Evolutionary conservation across 2,113 vertebrate genomes (phyloP).

Genomic region (Festucalex cinctus): DNA sequence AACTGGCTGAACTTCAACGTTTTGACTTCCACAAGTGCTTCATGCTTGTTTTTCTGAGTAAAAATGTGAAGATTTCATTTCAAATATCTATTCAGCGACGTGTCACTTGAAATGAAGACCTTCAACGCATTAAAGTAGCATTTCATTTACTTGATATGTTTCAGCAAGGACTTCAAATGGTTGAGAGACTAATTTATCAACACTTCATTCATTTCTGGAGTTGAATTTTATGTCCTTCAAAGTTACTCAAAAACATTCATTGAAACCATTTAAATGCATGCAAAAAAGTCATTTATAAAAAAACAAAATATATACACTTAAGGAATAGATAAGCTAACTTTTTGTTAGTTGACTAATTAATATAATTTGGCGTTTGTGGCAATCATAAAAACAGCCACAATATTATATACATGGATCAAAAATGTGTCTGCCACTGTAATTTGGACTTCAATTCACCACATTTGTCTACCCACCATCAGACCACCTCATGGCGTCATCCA

Average conservation of each 20-base stretch:
- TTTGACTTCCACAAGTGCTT: not conserved
- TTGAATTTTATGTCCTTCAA: not conserved
- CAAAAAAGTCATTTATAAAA: not conserved
- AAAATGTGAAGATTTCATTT: not conserved
- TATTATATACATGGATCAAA: no score
- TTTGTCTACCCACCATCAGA: constrained; percentile 82
- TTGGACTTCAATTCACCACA: no score
- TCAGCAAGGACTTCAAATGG: not conserved
- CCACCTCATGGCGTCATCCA: constrained; percentile 94
- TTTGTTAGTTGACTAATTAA: not conserved
- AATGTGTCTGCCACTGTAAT: no score
- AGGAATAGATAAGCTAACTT: not conserved
- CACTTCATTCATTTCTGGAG: no score
- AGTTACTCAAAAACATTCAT: not conserved
- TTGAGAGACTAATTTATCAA: no score
- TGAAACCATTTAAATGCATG: no score
- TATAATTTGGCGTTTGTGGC: not conserved
- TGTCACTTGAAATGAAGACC: not conserved
- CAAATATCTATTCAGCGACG: not conserved
- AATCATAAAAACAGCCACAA: not conserved
- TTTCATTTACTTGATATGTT: not conserved
- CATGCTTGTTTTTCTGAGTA: no score
- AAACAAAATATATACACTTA: not conserved
- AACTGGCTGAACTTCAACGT: not conserved
- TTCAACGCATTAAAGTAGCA: not conserved